These are phyloP conservation scores for Chrysotoxum bicinctum DNA, from an alignment of 2,888 invertebrate species.

Conservation along the genomic window DNA sequence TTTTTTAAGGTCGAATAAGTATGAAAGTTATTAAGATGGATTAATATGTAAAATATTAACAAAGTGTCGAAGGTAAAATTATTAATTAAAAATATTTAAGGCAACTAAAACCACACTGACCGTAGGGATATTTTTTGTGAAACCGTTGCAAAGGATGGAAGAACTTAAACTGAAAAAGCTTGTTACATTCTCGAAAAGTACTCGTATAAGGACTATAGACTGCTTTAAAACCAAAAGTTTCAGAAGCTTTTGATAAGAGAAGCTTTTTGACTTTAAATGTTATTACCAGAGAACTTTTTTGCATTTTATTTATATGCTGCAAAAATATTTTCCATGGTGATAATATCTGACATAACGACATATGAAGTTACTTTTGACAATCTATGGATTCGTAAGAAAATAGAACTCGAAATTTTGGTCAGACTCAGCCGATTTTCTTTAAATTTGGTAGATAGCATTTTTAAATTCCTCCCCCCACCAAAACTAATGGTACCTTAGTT, in stretches of 20 bases:
- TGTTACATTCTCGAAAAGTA: not conserved
- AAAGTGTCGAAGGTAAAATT: not conserved
- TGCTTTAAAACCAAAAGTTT: not conserved
- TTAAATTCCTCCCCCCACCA: too few relatives aligned
- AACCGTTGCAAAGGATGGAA: slow-evolving; percentile 10
- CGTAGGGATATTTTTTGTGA: not conserved
- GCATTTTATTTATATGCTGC: too few relatives aligned
- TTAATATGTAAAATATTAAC: not conserved
- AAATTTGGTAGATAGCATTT: too few relatives aligned
- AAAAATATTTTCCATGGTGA: too few relatives aligned
- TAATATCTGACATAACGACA: too few relatives aligned
- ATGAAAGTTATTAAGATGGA: not conserved
- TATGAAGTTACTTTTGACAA: too few relatives aligned
- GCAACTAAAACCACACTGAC: slow-evolving; percentile 8
- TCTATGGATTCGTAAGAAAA: too few relatives aligned
- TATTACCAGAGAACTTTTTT: too few relatives aligned
- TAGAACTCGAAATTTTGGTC: too few relatives aligned
- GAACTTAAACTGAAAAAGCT: slow-evolving; percentile 67
- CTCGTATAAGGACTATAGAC: not conserved
- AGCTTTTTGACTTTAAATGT: not conserved
- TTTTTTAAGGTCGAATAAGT: not conserved
- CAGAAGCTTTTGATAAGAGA: slow-evolving; percentile 20
- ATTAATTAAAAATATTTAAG: not conserved
- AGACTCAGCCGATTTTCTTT: too few relatives aligned
- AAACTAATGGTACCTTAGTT: too few relatives aligned